Evolutionary conservation across 1,140 invertebrate species (phyloP), one percentile per base, ranked within the genome.

Genomic region (Drosophila hydei): DNA sequence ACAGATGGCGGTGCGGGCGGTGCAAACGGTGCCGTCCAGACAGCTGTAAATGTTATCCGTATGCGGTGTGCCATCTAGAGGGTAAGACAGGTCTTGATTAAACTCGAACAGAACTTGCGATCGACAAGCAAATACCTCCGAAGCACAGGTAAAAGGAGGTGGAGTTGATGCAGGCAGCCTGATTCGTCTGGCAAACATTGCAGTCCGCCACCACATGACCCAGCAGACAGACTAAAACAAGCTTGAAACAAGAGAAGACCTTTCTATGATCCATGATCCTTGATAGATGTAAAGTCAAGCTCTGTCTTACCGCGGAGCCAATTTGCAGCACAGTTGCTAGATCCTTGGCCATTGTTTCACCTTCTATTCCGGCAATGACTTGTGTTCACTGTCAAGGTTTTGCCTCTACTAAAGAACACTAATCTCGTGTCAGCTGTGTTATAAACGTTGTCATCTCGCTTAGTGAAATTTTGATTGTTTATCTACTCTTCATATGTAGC

Each of bases 61-160:
- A 12, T 87, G 52, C 0, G 80, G 80, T 1, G 25, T 64, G 14
- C 36, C 42, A 62, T 87, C 81, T 85, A 11, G 7, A 25, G 6
- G 4, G 7, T 12, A 40, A 14, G 38, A 16, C 38, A 40, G 14
- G 9, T 11, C 2, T 2, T 11, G 30, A 33, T 11, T 6, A 33
- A 0, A 11, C 0, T 2, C 30, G 9, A 1, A 33, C 11, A 11
- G 2, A 33, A 11, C 30, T 11, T 12, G 11, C 9, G 27, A 33
- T 6, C 11, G 2, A 11, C 3, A 11, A 3, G 0, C 1, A 72
- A 67, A 52, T 48, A 91, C 90, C 75, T 2, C 89, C 90, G n/a
- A 91, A 91, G 30, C 90, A 91, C 43, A 91, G 52, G 40, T 91
- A 87, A 27, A 85, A 91, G 0, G 90, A 91, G 6, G 79, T 85